phyloP scores from a whole-genome alignment of 2,113 vertebrate species.

The Heterotilapia buettikoferi region DNA sequence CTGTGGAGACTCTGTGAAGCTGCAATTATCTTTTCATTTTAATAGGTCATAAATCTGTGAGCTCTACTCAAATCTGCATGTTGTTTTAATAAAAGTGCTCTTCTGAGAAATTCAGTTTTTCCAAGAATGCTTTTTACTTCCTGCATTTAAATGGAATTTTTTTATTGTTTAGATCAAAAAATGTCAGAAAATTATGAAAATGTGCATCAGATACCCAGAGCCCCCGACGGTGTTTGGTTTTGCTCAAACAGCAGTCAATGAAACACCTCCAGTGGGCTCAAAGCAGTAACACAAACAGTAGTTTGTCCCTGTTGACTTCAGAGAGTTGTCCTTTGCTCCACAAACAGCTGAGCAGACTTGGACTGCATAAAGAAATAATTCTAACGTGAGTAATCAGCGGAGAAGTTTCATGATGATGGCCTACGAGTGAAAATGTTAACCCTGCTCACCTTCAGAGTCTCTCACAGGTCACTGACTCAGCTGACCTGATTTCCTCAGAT shows the following conservation, averaged over 20 bases:
- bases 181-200: neutral
- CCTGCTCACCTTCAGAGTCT: rapidly evolving
- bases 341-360: neutral
- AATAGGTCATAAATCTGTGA: neutral
- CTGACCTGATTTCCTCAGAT: neutral
- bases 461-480: neutral
- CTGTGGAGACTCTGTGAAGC: neutral
- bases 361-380: neutral
- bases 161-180: neutral
- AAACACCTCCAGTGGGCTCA: neutral
- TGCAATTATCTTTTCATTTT: neutral
- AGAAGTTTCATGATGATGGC: neutral
- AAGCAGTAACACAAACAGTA: neutral
- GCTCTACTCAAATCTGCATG: neutral
- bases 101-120: neutral
- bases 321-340: neutral
- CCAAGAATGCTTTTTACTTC: neutral
- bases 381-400: neutral
- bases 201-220: neutral
- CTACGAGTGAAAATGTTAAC: rapidly evolving
- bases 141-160: neutral
- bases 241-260: rapidly evolving
- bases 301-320: neutral
- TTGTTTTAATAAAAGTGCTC: neutral
- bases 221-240: neutral